Percentiles rank a stretch among this genome's conserved stretches.
Conservation (phyloP, 35 echinoderm and acorn worm species). For the Ophiothrix spiculata region DNA sequence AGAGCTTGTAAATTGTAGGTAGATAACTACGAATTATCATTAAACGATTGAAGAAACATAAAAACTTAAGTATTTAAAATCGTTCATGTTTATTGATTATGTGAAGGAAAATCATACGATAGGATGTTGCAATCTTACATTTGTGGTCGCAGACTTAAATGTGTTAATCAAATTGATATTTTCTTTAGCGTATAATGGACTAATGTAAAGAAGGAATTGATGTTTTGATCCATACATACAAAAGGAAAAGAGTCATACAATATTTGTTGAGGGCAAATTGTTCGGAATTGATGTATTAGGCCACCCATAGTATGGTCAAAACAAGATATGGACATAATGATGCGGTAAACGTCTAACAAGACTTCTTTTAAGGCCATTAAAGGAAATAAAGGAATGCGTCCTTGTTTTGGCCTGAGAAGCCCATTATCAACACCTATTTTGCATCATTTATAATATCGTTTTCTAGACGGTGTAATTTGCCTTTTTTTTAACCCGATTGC, state of each 20-base stretch:
- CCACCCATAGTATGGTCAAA: not conserved
- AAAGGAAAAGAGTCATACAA: not conserved
- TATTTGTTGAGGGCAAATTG: not conserved
- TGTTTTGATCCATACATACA: not conserved
- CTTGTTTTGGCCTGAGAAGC: not conserved
- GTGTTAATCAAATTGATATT: slow-evolving; percentile 12
- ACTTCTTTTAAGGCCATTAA: not conserved
- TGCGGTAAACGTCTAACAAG: not conserved
- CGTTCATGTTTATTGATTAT: not conserved
- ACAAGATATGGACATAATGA: not conserved
- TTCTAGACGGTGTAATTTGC: not conserved
- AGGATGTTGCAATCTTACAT: not conserved
- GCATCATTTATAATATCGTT: not conserved
- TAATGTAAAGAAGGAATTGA: not conserved
- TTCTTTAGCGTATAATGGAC: not conserved
- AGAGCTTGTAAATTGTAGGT: too few relatives aligned
- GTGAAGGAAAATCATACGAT: not conserved
- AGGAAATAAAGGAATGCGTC: not conserved
- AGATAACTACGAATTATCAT: too few relatives aligned
- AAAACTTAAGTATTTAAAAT: not conserved
- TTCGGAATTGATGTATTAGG: not conserved
- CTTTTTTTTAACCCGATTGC: not conserved
- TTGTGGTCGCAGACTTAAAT: not conserved
- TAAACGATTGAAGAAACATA: not conserved
- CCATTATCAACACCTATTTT: not conserved